phyloP scores from a whole-genome alignment of 2,888 invertebrate species.

The Ephialtes manifestator region DNA sequence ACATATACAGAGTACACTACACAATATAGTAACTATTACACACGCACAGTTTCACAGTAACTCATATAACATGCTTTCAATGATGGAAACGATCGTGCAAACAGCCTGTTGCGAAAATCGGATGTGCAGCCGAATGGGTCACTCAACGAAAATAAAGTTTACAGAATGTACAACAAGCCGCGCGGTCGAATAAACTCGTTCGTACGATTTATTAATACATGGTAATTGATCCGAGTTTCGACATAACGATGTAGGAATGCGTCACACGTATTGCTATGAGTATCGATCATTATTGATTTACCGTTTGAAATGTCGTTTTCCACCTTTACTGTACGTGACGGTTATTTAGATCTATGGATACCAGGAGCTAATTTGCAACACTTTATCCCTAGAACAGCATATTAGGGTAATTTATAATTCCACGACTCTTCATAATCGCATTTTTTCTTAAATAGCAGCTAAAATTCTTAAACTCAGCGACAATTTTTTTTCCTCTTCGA shows the following conservation, averaged over 20 bases:
- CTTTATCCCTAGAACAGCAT: neutral
- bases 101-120: constrained; percentile 9
- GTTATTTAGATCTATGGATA: neutral
- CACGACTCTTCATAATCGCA: too few species aligned
- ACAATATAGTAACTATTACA: constrained; percentile 1
- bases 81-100: neutral
- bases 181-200: neutral
- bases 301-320: constrained; percentile 30
- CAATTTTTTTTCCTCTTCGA: too few species aligned
- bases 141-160: constrained; percentile 15
- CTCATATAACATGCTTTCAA: constrained; percentile 1
- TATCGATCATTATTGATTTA: constrained; percentile 41
- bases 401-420: too few species aligned
- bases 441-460: too few species aligned
- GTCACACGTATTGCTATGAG: neutral
- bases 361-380: neutral
- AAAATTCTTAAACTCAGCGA: too few species aligned
- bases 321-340: neutral
- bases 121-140: neutral
- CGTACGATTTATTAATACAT: neutral
- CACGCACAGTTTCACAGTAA: neutral
- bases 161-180: neutral
- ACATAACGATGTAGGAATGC: constrained; percentile 29
- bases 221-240: constrained; percentile 23
- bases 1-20: too few species aligned